Conservation (phyloP, 92 coral and sea anemone genomes). For the Paragorgia papillata region DNA sequence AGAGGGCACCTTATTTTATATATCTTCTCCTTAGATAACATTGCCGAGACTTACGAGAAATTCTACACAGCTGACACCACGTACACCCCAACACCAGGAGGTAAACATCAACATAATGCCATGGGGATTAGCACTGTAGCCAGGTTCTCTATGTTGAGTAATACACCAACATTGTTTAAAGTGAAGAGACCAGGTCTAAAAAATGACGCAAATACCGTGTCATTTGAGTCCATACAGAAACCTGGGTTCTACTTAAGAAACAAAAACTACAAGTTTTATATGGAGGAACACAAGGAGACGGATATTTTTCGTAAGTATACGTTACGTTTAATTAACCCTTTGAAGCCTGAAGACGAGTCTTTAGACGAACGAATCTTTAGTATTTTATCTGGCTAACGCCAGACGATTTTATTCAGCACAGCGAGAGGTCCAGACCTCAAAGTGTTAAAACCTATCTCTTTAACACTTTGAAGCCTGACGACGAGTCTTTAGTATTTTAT, state of each 20-base stretch:
- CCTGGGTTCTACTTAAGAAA: constrained; percentile 88
- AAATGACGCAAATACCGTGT: constrained; percentile 76
- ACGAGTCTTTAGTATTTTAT: no score
- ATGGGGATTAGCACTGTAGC: constrained; percentile 39
- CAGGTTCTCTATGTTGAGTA: constrained; percentile 36
- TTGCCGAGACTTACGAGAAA: constrained; percentile 29
- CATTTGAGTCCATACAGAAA: constrained; percentile 72
- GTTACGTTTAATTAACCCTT: neutral
- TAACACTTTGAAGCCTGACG: no score
- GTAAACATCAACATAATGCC: neutral
- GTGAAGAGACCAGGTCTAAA: constrained; percentile 92
- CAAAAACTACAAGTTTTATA: constrained; percentile 92
- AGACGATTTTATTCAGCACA: no score
- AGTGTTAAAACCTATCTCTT: no score
- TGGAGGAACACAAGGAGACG: constrained; percentile 78
- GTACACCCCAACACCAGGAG: neutral
- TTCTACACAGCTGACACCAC: constrained; percentile 31
- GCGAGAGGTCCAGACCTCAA: no score
- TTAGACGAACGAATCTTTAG: no score
- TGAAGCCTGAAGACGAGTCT: no score
- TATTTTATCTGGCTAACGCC: no score
- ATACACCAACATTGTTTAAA: constrained; percentile 60
- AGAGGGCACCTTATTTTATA: no score
- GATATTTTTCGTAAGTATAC: constrained; percentile 78
- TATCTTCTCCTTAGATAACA: constrained; percentile 27